Base-by-base conservation (phyloP, 1,140 invertebrate genomes). In the Trichogramma pretiosum region DNA sequence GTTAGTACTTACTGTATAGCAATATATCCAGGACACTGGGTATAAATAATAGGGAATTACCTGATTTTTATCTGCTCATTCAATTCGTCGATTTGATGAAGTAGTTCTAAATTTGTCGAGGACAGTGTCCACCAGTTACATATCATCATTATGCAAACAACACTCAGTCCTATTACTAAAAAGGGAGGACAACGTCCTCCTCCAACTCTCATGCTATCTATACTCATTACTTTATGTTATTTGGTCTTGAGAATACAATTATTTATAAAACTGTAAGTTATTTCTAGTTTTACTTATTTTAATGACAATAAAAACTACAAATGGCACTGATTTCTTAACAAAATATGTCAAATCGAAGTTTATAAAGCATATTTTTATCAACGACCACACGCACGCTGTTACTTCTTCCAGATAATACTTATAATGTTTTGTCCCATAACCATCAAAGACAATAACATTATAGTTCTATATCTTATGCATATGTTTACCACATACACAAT, bases 51-150 rank as follows among this genome's bases (percentile, higher is more conserved):
- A 47, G 28, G 13, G 28, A 28, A 10, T 4, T 60, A 74, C 72
- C 67, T 70, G n/a, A 68, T 64, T 58, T 70, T 74, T 4, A 75
- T 56, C 43, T 74, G 67, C 26, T 72, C 70, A 14, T 62, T 68
- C 5, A 75, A 44, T 37, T 73, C 64, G 39, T 75, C 71, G 34
- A 74, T 59, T 53, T 75, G 72, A 30, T 56, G 58, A 16, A 74
- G 51, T 26, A 75, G 54, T 43, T 75, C 74, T 9, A 66, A 52
- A 54, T 74, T 75, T 57, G 74, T 70, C 1, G 72, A 61, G 13
- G 72, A 66, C 1, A 74, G 48, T 14, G 63, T 70, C 72, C 72
- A 76, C 73, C 72, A 76, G 50, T 74, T 74, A 46, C 64, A 74
- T 26, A 67, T 58, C 14, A 75, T 57, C 53, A 75, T 62, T 32